Percentiles rank a stretch among this genome's conserved stretches.
Evolutionary conservation across 2,113 vertebrate species (phyloP).

Genomic region (Struthio camelus): DNA sequence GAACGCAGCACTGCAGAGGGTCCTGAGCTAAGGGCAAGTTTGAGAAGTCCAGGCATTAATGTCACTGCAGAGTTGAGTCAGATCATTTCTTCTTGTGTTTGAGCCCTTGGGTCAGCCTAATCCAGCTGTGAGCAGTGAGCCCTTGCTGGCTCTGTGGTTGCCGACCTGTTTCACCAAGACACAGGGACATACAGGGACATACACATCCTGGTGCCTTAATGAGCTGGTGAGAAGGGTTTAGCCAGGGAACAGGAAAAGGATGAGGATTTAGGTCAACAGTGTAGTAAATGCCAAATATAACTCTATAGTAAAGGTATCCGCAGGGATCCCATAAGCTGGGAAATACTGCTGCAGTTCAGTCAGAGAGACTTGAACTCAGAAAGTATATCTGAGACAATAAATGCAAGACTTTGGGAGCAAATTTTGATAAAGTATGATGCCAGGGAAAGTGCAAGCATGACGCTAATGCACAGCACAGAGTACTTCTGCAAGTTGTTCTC

Average conservation of each 20-base stretch:
- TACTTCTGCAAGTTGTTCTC: accelerated
- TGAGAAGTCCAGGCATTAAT: background rate
- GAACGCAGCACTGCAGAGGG: background rate
- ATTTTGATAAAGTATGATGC: background rate
- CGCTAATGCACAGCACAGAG: background rate
- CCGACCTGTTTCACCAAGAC: background rate
- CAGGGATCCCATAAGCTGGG: too few relatives aligned
- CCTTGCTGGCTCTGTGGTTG: accelerated
- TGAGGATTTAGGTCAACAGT: background rate
- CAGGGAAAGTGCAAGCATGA: background rate
- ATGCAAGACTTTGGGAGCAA: background rate
- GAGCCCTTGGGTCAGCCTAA: background rate
- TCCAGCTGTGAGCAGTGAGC: background rate
- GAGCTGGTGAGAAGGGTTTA: background rate
- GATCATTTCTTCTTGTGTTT: background rate
- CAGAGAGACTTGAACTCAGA: background rate
- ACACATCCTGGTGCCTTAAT: background rate
- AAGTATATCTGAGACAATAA: background rate
- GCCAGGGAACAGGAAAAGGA: background rate
- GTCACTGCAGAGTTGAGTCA: background rate
- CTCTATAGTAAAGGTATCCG: background rate
- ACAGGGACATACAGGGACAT: background rate
- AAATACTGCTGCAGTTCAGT: background rate
- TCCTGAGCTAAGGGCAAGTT: background rate
- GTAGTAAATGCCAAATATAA: background rate